Evolutionary conservation across 2,797 vertebrate genomes (phyloP).

Genomic region (Pangasius sanitwongsei): DNA sequence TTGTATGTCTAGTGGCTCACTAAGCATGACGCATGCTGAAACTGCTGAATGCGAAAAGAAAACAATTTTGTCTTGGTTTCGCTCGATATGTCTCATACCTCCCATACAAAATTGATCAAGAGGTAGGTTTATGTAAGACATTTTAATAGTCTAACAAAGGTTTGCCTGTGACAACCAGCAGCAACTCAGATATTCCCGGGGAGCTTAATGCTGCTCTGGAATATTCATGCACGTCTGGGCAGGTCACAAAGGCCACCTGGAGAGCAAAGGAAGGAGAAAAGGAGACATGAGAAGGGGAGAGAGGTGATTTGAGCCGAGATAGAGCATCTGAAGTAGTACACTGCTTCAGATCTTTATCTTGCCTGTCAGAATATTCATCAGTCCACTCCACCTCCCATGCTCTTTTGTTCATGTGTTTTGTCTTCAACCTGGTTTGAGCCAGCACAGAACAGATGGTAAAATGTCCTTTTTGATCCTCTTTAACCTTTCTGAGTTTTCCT

Average conservation of each 20-base stretch:
- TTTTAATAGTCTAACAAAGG: conserved; percentile 58
- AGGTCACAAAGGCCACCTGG: conserved; percentile 60
- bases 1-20: background rate
- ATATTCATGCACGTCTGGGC: conserved; percentile 68
- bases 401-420: conserved; percentile 46
- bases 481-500: conserved; percentile 40
- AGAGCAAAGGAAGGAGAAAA: conserved; percentile 29
- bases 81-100: background rate
- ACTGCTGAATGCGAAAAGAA: conserved; percentile 16
- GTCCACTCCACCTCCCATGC: conserved; percentile 1
- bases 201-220: conserved; percentile 59
- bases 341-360: conserved; percentile 35
- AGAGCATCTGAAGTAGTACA: conserved; percentile 15
- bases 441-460: conserved; percentile 43
- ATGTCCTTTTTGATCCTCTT: conserved; percentile 49
- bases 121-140: conserved; percentile 66
- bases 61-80: conserved; percentile 35
- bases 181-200: conserved; percentile 46
- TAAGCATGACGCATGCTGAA: conserved; percentile 35
- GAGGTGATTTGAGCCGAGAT: conserved; percentile 8
- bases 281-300: conserved; percentile 20
- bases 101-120: conserved; percentile 48
- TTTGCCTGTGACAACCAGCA: conserved; percentile 57
- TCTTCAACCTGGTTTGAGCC: conserved; percentile 38
- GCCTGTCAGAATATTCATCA: conserved; percentile 30